Evolutionary conservation across 2,797 vertebrate species (phyloP), one percentile per base, ranked within the genome.

Genomic region (Neopelma chrysocephalum): DNA sequence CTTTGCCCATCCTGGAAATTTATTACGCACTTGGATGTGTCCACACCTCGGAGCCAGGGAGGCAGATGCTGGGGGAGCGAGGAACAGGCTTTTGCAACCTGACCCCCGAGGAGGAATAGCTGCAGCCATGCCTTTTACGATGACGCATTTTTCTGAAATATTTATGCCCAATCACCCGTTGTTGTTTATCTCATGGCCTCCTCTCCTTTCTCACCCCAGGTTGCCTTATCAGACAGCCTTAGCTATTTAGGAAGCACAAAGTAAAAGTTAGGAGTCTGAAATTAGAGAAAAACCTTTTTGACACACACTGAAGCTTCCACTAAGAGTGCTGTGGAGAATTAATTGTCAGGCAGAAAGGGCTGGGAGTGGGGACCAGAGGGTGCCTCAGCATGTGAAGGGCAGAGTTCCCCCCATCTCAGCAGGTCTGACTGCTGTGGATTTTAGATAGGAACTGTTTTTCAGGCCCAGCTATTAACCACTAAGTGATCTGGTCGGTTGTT

Each of bases 71-170:
- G 48, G 32, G 40, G 77, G 25, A 87, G 65, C 8, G 38, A 89
- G 60, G 86, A 73, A 71, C 78, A 92, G 71, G 76, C 16, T 93
- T 94, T 85, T 87, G 92, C 78, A 95, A 4, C 71, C 81, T 65
- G 81, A 89, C 53, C 90, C 57, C 92, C 79, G 40, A n/a, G 94
- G 82, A 88, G 64, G 40, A 96, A 86, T 65, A 83, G 80, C 91
- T 81, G 85, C 66, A 76, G 85, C 85, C 83, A 48, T 90, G 64
- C 87, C 66, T 93, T 96, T 93, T 82, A 69, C 3, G 4, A 86
- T 54, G 93, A 73, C 90, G 86, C 62, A 43, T 93, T 93, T 93
- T 88, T 86, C 91, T 94, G 83, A 91, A 95, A 94, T 93, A 94
- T 94, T 96, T 94, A 95, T 96, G 81, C 56, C 62, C 3, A 0